A percentile compares a stretch with the other conserved stretches of the same genome.
Evolutionary conservation across 2,113 vertebrate genomes (phyloP).

Genomic region (Macaca nemestrina): DNA sequence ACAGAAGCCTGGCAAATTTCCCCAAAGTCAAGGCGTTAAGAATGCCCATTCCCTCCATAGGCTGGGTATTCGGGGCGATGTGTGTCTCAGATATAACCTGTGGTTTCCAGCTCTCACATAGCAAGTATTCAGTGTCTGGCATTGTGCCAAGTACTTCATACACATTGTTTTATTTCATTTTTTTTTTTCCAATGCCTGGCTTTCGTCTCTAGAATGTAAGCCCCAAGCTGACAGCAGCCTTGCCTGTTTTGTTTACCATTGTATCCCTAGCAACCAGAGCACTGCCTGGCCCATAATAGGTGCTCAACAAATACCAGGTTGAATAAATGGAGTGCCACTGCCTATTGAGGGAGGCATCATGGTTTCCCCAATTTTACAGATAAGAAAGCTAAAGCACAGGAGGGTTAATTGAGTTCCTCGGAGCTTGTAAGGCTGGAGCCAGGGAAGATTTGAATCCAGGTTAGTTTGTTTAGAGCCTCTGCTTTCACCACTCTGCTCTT

Average conservation of each 20-base stretch:
- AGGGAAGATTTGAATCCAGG: not conserved
- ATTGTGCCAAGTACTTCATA: not conserved
- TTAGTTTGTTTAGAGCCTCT: not conserved
- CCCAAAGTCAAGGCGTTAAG: not conserved
- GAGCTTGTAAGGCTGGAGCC: not conserved
- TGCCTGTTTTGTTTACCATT: not conserved
- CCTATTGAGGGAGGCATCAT: not conserved
- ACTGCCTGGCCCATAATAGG: not conserved
- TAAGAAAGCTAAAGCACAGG: not conserved
- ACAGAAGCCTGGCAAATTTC: accelerated
- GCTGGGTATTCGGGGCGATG: accelerated
- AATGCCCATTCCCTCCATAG: not conserved
- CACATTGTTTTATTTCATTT: not conserved
- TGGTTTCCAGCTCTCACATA: not conserved
- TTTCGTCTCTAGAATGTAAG: not conserved
- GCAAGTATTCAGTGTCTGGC: not conserved
- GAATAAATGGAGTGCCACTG: not conserved
- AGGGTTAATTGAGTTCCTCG: not conserved
- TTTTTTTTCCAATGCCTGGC: not conserved
- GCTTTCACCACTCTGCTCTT: not conserved
- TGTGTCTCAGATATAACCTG: accelerated
- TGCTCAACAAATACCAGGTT: not conserved
- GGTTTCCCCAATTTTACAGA: not conserved
- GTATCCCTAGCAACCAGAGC: not conserved
- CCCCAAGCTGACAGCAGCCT: not conserved